These are phyloP conservation scores for Hylyphantes graminicola DNA, from an alignment of 1,140 invertebrate genomes.

Conservation along the genomic window DNA sequence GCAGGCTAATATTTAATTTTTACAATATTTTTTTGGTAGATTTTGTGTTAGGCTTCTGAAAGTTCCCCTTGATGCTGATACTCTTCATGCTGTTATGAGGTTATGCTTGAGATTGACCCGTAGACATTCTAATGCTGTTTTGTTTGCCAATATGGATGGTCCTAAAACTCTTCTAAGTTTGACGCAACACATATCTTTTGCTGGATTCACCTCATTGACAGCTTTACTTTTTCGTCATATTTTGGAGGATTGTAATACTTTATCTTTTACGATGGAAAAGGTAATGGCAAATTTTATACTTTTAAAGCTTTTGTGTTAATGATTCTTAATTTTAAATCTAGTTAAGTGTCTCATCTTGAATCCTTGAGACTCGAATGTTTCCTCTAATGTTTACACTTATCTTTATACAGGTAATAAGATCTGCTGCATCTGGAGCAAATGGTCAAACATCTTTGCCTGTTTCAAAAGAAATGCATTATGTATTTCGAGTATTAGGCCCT, in stretches of 20 bases:
- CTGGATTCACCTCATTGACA: conserved; percentile 81
- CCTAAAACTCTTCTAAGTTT: conserved; percentile 79
- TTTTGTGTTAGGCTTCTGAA: conserved; percentile 79
- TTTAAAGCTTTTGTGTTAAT: no score
- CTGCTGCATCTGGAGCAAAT: conserved; percentile 72
- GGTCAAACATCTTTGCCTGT: conserved; percentile 36
- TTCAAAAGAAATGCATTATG: conserved; percentile 85
- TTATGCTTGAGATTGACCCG: conserved; percentile 82
- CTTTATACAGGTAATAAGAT: conserved; percentile 73
- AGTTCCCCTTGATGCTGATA: conserved; percentile 79
- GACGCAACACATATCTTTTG: conserved; percentile 78
- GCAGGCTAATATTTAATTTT: not conserved
- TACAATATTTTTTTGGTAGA: conserved; percentile 63
- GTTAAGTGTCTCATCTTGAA: no score
- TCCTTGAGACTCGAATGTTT: no score
- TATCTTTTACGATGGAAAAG: conserved; percentile 86
- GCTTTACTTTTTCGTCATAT: conserved; percentile 87
- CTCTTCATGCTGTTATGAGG: conserved; percentile 82
- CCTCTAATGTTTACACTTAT: not conserved
- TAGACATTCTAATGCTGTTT: conserved; percentile 79
- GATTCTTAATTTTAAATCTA: no score
- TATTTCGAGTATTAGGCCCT: conserved; percentile 81
- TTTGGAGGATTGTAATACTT: conserved; percentile 81
- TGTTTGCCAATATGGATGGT: conserved; percentile 82
- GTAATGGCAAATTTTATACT: conserved; percentile 61